Evolutionary conservation across 2,888 invertebrate species (phyloP).

Genomic region (Eremobia ochroleuca): DNA sequence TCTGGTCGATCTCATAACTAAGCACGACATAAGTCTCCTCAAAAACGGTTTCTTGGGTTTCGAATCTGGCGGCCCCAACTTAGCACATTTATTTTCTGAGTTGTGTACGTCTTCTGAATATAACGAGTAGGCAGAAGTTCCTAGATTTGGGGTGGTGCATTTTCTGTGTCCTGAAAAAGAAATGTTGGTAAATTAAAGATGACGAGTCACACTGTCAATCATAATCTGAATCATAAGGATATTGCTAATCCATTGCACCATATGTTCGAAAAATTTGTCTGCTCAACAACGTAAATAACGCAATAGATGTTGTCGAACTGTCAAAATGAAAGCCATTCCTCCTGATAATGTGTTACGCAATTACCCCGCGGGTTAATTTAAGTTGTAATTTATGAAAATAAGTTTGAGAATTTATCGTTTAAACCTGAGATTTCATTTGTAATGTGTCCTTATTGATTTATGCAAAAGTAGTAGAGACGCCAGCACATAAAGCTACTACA

Average conservation of each 20-base stretch:
- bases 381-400: neutral
- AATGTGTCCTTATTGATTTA: neutral
- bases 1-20: conserved; percentile 79
- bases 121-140: conserved; percentile 80
- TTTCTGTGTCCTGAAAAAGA: conserved; percentile 78
- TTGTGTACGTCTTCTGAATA: conserved; percentile 70
- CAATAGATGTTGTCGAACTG: neutral
- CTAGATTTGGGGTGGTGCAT: conserved; percentile 82
- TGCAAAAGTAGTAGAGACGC: neutral
- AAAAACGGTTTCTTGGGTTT: conserved; percentile 81
- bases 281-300: neutral
- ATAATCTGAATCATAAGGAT: neutral
- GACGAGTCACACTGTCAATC: neutral
- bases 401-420: neutral
- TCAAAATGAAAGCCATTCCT: neutral
- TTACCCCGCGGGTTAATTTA: neutral
- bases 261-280: neutral
- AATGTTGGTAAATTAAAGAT: neutral
- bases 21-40: conserved; percentile 82
- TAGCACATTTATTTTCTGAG: conserved; percentile 62
- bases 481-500: no score
- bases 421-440: neutral
- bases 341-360: neutral
- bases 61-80: conserved; percentile 60
- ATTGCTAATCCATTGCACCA: neutral